Conservation (phyloP, 2,113 vertebrate species). For the Budorcas taxicolor region DNA sequence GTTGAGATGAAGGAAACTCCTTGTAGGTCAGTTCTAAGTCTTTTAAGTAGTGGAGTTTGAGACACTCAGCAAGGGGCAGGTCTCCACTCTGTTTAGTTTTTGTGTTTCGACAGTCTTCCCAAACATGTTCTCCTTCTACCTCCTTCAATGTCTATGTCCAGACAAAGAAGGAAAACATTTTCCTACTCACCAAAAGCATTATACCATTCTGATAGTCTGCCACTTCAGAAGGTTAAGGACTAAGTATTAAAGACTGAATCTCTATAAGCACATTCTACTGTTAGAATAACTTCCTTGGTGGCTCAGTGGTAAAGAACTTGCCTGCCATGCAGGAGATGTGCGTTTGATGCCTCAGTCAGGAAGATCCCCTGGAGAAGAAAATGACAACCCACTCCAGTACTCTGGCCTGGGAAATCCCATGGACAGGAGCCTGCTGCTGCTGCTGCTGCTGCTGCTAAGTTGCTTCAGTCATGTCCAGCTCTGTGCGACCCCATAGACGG, state of each 20-base stretch:
- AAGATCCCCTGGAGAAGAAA: not conserved
- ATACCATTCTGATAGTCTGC: too few relatives aligned
- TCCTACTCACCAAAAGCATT: not conserved
- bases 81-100: fast-evolving
- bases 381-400: not conserved
- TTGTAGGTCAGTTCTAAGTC: not conserved
- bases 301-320: not conserved
- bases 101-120: not conserved
- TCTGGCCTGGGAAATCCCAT: not conserved
- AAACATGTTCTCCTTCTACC: not conserved
- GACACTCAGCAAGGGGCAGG: too few relatives aligned
- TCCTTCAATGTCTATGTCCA: not conserved
- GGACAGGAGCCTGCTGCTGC: not conserved
- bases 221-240: not conserved
- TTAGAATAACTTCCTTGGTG: not conserved
- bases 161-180: not conserved
- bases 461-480: too few relatives aligned
- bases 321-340: not conserved
- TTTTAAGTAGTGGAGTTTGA: not conserved
- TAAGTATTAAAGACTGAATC: not conserved
- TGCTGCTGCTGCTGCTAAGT: too few relatives aligned
- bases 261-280: not conserved
- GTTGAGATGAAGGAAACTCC: not conserved
- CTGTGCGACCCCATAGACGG: too few relatives aligned
- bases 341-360: not conserved